A percentile compares a stretch with the other conserved stretches of the same genome.
phyloP scores from a whole-genome alignment of 2,113 vertebrate genomes.

The Phaetusa simplex region DNA sequence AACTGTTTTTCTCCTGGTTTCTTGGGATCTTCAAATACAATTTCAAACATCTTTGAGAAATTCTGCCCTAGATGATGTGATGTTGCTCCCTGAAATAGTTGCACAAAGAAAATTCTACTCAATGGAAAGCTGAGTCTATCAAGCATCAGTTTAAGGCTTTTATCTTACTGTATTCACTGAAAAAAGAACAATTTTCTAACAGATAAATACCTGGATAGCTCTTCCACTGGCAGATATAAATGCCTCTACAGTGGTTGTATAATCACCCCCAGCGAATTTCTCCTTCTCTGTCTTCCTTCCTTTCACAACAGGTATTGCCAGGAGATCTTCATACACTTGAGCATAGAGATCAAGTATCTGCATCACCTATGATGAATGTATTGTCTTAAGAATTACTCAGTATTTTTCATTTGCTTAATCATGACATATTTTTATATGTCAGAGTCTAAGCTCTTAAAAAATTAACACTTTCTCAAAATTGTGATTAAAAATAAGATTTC shows the following conservation, averaged over 20 bases:
- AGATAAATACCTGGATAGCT: constrained; percentile 88
- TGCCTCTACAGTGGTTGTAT: constrained; percentile 94
- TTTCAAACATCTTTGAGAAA: constrained; percentile 98
- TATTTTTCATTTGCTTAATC: background rate
- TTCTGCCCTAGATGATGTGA: constrained; percentile 98
- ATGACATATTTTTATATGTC: background rate
- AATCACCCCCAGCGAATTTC: constrained; percentile 97
- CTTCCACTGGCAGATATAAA: constrained; percentile 95
- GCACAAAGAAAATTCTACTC: background rate
- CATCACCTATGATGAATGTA: constrained; percentile 79
- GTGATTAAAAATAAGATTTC: background rate
- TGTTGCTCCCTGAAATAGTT: constrained; percentile 84
- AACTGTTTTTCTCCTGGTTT: constrained; percentile 93
- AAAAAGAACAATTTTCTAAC: background rate
- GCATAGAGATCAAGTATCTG: constrained; percentile 95
- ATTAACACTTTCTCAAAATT: background rate
- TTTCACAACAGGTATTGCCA: constrained; percentile 96
- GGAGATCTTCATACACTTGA: constrained; percentile 91
- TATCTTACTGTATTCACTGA: background rate
- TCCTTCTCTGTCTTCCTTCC: constrained; percentile 97
- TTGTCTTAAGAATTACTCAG: background rate
- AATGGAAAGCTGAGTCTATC: background rate
- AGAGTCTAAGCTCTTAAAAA: background rate
- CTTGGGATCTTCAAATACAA: constrained; percentile 94
- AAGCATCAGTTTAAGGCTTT: background rate